Evolutionary conservation across 2,113 vertebrate species (phyloP).

Genomic region (Phycodurus eques): DNA sequence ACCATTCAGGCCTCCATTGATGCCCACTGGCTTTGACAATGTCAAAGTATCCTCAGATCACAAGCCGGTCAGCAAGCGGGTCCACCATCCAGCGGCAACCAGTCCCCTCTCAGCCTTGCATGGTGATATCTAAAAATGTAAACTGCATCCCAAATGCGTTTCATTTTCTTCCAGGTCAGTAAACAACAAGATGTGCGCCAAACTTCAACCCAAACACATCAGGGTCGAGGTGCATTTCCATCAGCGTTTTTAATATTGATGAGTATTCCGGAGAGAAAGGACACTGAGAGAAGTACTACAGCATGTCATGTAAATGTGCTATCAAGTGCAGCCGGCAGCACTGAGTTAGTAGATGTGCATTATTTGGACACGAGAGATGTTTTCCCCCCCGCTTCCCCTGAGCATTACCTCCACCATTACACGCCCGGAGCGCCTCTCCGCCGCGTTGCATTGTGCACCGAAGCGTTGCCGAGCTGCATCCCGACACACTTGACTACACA

Average conservation of each 20-base stretch:
- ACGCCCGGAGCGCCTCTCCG: slow-evolving; percentile 17
- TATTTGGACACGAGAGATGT: neutral
- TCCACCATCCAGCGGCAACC: neutral
- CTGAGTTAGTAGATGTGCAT: neutral
- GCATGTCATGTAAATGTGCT: neutral
- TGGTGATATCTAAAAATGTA: slow-evolving; percentile 9
- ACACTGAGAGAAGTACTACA: neutral
- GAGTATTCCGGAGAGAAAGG: neutral
- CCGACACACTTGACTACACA: slow-evolving; percentile 58
- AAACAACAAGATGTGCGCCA: slow-evolving; percentile 33
- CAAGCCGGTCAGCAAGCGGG: too few species aligned
- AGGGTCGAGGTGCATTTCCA: slow-evolving; percentile 27
- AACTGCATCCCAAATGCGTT: slow-evolving; percentile 23
- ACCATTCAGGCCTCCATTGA: neutral
- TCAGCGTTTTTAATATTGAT: slow-evolving; percentile 40
- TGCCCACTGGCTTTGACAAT: too few species aligned
- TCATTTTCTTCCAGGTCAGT: slow-evolving; percentile 62
- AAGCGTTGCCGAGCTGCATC: slow-evolving; percentile 37
- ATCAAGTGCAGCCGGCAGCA: neutral
- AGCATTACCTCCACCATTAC: slow-evolving; percentile 36
- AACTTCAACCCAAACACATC: slow-evolving; percentile 35
- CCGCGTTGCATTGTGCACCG: slow-evolving; percentile 37
- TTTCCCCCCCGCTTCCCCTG: slow-evolving; percentile 7
- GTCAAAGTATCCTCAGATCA: too few species aligned
- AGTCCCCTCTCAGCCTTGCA: slow-evolving; percentile 6